Conservation (phyloP, 37 sponge, comb jelly and placozoan species). For the Diacarnus erythraeanus region DNA sequence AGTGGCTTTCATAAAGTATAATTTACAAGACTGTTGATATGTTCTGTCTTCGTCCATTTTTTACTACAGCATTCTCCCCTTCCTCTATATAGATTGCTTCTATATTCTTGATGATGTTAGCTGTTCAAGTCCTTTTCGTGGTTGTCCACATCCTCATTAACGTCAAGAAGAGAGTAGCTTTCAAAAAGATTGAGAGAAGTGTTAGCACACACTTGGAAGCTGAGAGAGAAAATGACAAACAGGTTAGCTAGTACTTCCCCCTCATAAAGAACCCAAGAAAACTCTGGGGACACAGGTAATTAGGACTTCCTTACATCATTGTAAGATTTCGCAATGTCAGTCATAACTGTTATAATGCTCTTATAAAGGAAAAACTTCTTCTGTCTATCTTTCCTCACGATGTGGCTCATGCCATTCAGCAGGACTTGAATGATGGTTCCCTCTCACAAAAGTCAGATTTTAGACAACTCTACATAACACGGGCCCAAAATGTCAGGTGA, state of each 20-base stretch:
- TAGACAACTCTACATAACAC: conserved; percentile 31
- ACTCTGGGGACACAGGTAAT: too few species aligned
- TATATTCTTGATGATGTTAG: not conserved
- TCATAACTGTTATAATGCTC: not conserved
- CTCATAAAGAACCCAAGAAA: too few species aligned
- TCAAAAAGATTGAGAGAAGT: conserved; percentile 24
- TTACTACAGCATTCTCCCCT: too few species aligned
- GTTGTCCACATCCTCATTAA: conserved; percentile 19
- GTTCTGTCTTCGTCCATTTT: not conserved
- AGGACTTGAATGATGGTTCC: not conserved
- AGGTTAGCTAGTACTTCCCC: conserved; percentile 3
- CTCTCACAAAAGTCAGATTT: not conserved
- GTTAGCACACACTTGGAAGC: conserved; percentile 17
- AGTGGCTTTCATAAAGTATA: not conserved
- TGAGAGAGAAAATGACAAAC: conserved; percentile 28
- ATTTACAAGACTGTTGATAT: not conserved
- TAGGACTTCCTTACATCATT: too few species aligned
- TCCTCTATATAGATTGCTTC: not conserved
- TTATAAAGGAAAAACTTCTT: conserved; percentile 49
- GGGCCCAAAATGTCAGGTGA: conserved; percentile 55
- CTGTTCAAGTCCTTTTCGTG: not conserved
- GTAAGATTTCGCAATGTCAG: not conserved
- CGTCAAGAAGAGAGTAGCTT: conserved; percentile 16
- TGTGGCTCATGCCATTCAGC: conserved; percentile 29
- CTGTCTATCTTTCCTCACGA: conserved; percentile 34